Conservation (phyloP, 2,113 vertebrate genomes). For the Phyllostomus discolor region DNA sequence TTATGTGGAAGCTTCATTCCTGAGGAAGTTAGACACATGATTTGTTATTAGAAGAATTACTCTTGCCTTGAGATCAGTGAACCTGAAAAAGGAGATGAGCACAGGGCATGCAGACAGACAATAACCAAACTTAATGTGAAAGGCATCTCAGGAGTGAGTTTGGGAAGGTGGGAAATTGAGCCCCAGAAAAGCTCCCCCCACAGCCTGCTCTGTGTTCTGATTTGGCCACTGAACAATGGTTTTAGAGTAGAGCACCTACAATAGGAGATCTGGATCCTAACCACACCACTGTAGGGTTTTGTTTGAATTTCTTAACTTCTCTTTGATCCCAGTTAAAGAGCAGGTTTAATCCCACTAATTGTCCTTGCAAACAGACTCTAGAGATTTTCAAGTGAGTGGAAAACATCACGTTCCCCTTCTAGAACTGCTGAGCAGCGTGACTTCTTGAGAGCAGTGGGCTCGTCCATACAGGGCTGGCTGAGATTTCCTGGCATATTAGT, state of each 20-base stretch:
- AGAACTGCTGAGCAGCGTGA: not conserved
- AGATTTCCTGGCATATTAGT: not conserved
- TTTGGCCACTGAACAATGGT: not conserved
- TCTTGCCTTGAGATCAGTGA: slow-evolving; percentile 1
- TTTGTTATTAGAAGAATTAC: slow-evolving; percentile 39
- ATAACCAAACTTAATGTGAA: not conserved
- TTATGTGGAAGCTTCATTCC: not conserved
- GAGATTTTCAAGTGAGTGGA: not conserved
- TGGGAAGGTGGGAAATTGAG: not conserved
- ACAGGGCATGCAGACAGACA: not conserved
- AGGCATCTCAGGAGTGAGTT: not conserved
- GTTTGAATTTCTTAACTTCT: not conserved
- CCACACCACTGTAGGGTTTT: not conserved
- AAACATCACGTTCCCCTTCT: not conserved
- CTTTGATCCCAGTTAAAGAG: not conserved
- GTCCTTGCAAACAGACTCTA: not conserved
- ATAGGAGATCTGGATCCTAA: not conserved
- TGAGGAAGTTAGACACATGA: slow-evolving; percentile 11
- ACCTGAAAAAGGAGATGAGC: not conserved
- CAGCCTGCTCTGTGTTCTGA: not conserved
- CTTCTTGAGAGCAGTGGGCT: not conserved
- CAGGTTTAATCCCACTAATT: not conserved
- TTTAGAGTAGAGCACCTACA: not conserved
- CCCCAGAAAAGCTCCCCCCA: not conserved
- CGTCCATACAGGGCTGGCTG: too few species aligned